Conservation (phyloP, 2,888 invertebrate genomes). For the Volucella inanis region DNA sequence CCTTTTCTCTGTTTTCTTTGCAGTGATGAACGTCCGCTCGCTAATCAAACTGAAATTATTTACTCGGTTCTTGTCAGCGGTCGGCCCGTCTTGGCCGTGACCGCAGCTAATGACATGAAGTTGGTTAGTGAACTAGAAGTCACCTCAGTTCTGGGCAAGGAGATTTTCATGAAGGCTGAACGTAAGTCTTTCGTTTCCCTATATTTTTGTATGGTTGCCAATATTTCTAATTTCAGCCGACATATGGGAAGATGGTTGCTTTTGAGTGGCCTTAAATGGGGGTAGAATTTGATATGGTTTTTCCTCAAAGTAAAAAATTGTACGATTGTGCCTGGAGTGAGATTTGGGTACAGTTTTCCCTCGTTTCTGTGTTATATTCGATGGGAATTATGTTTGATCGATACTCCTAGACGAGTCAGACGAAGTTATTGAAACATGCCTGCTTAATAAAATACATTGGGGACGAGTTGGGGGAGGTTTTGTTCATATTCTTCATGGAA, state of each 20-base stretch:
- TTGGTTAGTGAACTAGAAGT: conserved; percentile 91
- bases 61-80: conserved; percentile 92
- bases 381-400: conserved; percentile 65
- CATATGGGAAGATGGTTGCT: conserved; percentile 9
- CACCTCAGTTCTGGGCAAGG: conserved; percentile 88
- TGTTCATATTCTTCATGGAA: background rate
- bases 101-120: conserved; percentile 92
- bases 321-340: background rate
- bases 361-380: conserved; percentile 2
- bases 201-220: conserved; percentile 6
- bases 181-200: conserved; percentile 85
- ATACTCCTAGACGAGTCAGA: conserved; percentile 51
- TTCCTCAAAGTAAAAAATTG: background rate
- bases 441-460: conserved; percentile 1
- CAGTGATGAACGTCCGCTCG: conserved; percentile 81
- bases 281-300: background rate
- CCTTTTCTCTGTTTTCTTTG: conserved; percentile 5
- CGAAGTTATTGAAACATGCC: conserved; percentile 50
- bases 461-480: background rate
- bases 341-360: background rate
- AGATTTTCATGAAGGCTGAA: conserved; percentile 92
- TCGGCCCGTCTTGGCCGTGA: conserved; percentile 90
- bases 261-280: background rate
- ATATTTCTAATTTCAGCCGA: conserved; percentile 6
- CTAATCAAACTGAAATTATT: conserved; percentile 86